Evolutionary conservation across 2,888 invertebrate species (phyloP).

Genomic region (Polydesmus complanatus): DNA sequence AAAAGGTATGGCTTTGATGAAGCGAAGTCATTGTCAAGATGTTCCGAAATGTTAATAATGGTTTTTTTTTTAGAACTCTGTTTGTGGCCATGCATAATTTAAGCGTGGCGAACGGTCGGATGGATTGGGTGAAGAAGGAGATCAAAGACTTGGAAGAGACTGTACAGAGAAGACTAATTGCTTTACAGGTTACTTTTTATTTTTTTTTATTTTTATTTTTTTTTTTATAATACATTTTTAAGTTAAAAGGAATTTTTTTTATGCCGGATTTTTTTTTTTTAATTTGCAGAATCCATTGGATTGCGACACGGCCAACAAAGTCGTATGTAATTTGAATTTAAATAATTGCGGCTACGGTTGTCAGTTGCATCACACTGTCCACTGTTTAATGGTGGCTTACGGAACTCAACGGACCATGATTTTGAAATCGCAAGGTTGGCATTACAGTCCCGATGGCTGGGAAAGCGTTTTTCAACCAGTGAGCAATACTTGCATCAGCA

Average conservation of each 20-base stretch:
- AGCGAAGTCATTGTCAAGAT: no score
- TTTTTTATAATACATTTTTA: no score
- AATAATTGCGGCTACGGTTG: conserved; percentile 99
- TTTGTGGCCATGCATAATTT: conserved; percentile 27
- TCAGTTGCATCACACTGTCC: conserved; percentile 91
- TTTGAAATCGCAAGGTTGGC: conserved; percentile 86
- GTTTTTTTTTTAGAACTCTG: conserved; percentile 10
- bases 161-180: conserved; percentile 62
- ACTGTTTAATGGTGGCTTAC: conserved; percentile 91
- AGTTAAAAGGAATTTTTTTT: no score
- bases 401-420: conserved; percentile 85
- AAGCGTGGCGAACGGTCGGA: conserved; percentile 58
- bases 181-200: conserved; percentile 48
- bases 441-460: conserved; percentile 84
- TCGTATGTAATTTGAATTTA: conserved; percentile 88
- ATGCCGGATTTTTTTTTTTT: neutral
- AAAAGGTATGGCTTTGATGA: conserved; percentile 51
- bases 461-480: conserved; percentile 84
- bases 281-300: conserved; percentile 68
- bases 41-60: neutral
- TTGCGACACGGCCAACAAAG: conserved; percentile 70
- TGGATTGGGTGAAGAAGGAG: conserved; percentile 67
- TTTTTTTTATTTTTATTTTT: no score
- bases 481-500: conserved; percentile 65
- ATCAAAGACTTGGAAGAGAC: conserved; percentile 63